Base-by-base conservation (phyloP, 2,113 vertebrate species). In the Corydoras sp. region DNA sequence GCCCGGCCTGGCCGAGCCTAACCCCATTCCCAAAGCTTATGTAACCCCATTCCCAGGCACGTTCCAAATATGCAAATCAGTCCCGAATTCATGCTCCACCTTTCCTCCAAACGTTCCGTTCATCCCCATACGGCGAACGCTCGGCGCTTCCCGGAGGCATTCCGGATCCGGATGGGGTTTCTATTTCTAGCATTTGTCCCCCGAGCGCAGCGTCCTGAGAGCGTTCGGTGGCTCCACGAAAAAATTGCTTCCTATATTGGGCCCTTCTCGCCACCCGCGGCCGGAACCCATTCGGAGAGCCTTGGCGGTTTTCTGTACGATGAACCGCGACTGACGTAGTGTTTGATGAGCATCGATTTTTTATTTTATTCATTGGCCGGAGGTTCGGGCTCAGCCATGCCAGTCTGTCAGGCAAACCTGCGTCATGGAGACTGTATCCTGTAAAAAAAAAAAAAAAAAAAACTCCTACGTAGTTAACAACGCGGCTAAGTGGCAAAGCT, bases 171-270 rank as follows among this genome's bases (percentile, higher is more conserved):
- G 49, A 60, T 29, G 30, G 30, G 35, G 4, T 69, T 69, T 69
- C 67, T 56, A 69, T 69, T 69, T 69, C 67, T 50, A 59, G 67
- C 67, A 50, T 32, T 60, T 60, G 18, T 69, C 68, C 56, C 50
- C 68, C 4, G 91, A 93, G 93, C 91, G 70, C 68, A 88, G 86
- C n/a, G 6, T 56, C 54, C 14, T 14, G 14, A 15, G 13, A n/a
- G 6, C 6, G 13, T 56, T 56, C n/a, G 14, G 6, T n/a, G 15
- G 4, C 7, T 56, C 2, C 35, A 43, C 35, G 4, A 4, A 43
- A n/a, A 56, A 56, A 56, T 90, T 90, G 85, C 85, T 89, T 85
- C 84, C 82, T 76, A 51, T 83, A 62, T 3, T 79, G 75, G 84
- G 81, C 30, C 60, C 66, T 9, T 43, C 18, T 24, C 7, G 35